Percentiles rank a stretch among this genome's conserved stretches.
Conservation (phyloP, 2,797 vertebrate genomes). For the Steatocranus sp. region DNA sequence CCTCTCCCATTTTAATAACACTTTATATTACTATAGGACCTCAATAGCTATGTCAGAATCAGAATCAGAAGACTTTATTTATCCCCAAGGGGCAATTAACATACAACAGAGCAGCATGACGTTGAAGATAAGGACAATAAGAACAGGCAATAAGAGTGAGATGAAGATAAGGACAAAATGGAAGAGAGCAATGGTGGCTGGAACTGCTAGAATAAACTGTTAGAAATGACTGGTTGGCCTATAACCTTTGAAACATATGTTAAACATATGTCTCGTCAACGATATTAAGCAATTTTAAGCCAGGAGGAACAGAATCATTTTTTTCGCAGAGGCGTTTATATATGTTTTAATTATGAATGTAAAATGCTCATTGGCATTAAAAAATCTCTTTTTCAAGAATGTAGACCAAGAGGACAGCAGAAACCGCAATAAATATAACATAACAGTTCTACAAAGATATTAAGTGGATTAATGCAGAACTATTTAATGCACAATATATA, state of each 20-base stretch:
- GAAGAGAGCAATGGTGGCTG: neutral
- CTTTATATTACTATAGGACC: neutral
- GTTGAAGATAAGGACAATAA: neutral
- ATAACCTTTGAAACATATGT: neutral
- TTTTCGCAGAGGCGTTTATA: neutral
- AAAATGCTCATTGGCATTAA: rapidly evolving
- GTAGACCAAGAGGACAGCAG: neutral
- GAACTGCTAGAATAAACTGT: neutral
- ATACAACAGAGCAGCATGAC: neutral
- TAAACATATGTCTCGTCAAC: neutral
- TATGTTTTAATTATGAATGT: neutral
- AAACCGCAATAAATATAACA: neutral
- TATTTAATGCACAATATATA: neutral
- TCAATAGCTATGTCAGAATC: neutral
- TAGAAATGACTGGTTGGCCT: neutral
- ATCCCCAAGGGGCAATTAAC: neutral
- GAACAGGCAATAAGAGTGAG: neutral
- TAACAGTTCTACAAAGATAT: neutral
- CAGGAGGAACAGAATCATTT: neutral
- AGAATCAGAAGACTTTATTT: neutral
- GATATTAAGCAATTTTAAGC: neutral
- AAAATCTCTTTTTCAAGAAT: neutral
- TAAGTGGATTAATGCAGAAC: neutral
- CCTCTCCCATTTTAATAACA: neutral
- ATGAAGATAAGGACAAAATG: neutral